A percentile compares a stretch with the other conserved stretches of the same genome.
Evolutionary conservation across 2,888 invertebrate species (phyloP).

Genomic region (Drosophila nr. perissopoda): DNA sequence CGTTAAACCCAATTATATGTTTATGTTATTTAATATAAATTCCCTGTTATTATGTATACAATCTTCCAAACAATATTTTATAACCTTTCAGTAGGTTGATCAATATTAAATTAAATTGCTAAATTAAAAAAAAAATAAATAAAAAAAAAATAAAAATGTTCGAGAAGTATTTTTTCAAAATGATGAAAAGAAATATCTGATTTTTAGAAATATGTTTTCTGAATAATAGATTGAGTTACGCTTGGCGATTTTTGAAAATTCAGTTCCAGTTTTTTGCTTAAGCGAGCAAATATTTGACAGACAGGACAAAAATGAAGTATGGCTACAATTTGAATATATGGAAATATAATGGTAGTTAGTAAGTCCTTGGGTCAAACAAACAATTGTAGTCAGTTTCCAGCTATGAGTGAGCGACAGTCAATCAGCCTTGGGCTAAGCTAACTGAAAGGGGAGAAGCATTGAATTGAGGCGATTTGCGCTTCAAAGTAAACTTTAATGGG

Average conservation of each 20-base stretch:
- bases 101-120: too few relatives aligned
- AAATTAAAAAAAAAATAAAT: too few relatives aligned
- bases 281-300: neutral
- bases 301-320: too few relatives aligned
- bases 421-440: neutral
- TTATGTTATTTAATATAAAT: too few relatives aligned
- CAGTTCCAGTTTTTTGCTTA: too few relatives aligned
- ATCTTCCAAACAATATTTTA: too few relatives aligned
- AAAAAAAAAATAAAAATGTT: too few relatives aligned
- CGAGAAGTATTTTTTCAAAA: neutral
- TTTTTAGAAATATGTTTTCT: neutral
- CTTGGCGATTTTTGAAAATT: too few relatives aligned
- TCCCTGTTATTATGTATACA: too few relatives aligned
- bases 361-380: neutral
- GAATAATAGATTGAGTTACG: too few relatives aligned
- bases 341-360: neutral
- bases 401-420: neutral
- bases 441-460: neutral
- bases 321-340: neutral
- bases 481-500: neutral
- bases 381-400: conserved; percentile 1
- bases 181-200: rapidly evolving
- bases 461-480: neutral
- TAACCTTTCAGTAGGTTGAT: too few relatives aligned
- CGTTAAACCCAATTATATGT: too few relatives aligned